Conservation (phyloP, 2,113 vertebrate species). For the Ailurus styani region DNA sequence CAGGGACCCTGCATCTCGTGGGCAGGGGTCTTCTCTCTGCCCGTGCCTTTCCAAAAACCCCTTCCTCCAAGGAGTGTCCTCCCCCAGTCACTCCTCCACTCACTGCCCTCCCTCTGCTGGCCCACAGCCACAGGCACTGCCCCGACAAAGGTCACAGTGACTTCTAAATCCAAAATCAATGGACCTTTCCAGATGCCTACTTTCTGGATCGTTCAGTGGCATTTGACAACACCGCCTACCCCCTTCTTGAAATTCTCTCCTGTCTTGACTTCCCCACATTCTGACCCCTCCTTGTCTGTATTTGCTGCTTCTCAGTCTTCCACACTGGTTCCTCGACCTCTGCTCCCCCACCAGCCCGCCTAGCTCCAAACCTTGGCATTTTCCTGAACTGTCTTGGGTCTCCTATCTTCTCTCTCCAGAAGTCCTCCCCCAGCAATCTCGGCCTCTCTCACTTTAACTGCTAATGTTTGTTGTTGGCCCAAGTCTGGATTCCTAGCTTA, state of each 20-base stretch:
- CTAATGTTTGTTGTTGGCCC: neutral
- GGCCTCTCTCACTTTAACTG: neutral
- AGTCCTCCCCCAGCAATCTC: neutral
- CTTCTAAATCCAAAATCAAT: neutral
- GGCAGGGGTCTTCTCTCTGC: neutral
- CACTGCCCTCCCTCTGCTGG: neutral
- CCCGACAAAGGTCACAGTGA: neutral
- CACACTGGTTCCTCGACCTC: neutral
- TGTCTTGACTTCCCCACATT: neutral
- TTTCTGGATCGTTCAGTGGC: neutral
- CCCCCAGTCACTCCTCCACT: neutral
- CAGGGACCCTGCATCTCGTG: neutral
- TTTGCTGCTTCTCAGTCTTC: neutral
- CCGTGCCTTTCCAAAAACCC: neutral
- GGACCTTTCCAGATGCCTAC: rapidly evolving
- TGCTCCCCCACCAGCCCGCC: neutral
- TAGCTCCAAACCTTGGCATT: neutral
- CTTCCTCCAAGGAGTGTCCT: neutral
- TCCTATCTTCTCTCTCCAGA: neutral
- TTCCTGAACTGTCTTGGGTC: neutral
- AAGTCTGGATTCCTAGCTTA: neutral
- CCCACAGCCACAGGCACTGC: neutral
- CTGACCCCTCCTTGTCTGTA: neutral
- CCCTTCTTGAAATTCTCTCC: neutral
- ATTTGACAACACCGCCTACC: neutral